Evolutionary conservation across 35 echinoderm and acorn worm genomes (phyloP).

Genomic region (Holothuria glaberrima): DNA sequence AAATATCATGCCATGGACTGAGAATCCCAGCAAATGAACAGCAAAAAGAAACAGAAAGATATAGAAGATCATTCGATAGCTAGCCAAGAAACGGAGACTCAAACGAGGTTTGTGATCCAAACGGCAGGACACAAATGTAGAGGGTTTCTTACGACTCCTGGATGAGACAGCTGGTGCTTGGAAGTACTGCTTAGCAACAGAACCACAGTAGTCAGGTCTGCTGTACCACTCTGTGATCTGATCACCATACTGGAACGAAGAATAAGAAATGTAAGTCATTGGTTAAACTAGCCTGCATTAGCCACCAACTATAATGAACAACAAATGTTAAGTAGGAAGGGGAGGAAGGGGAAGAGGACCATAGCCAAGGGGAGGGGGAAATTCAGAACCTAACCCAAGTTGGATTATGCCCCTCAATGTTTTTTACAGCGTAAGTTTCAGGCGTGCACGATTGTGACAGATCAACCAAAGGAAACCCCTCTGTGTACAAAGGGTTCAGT

Average conservation of each 20-base stretch:
- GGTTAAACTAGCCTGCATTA: no score
- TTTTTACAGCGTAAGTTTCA: no score
- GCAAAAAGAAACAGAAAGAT: conserved; percentile 5
- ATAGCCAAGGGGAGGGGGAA: no score
- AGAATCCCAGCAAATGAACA: conserved; percentile 49
- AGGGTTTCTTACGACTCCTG: conserved; percentile 28
- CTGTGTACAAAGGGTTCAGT: no score
- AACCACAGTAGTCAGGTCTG: conserved; percentile 64
- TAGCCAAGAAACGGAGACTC: conserved; percentile 86
- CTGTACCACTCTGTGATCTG: conserved; percentile 71
- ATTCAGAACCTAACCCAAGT: no score
- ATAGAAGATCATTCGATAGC: conserved; percentile 70
- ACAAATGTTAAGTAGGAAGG: no score
- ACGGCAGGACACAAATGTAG: conserved; percentile 33
- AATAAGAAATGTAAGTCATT: not conserved
- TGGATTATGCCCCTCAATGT: no score
- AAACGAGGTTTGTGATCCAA: conserved; percentile 62
- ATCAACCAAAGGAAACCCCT: no score
- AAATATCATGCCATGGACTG: conserved; percentile 25
- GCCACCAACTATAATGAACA: no score
- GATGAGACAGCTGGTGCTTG: conserved; percentile 53
- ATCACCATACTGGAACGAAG: conserved; percentile 74
- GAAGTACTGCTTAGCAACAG: conserved; percentile 88
- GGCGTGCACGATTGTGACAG: no score
- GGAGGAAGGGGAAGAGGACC: no score